Evolutionary conservation across 2,113 vertebrate genomes (phyloP).

Genomic region (Cololabis saira): DNA sequence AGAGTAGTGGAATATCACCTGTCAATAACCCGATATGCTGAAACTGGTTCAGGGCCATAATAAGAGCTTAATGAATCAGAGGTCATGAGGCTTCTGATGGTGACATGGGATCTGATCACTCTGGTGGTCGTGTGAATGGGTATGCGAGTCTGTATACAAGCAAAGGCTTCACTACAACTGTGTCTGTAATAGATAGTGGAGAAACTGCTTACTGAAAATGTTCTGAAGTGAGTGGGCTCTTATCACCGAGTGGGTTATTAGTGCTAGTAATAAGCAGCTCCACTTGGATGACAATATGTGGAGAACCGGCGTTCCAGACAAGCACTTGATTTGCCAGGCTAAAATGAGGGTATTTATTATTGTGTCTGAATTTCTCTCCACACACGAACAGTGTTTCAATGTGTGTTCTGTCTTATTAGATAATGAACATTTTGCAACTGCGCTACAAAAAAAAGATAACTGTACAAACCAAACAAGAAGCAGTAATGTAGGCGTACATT

Average conservation of each 20-base stretch:
- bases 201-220: constrained; percentile 51
- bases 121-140: background rate
- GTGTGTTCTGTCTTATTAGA: constrained; percentile 42
- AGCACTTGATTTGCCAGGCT: constrained; percentile 56
- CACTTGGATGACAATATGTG: constrained; percentile 68
- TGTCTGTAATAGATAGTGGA: constrained; percentile 37
- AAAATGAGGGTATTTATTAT: constrained; percentile 54
- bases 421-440: constrained; percentile 52
- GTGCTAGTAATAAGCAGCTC: constrained; percentile 63
- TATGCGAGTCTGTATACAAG: background rate
- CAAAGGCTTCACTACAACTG: constrained; percentile 7
- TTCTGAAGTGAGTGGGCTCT: constrained; percentile 62
- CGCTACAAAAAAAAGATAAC: constrained; percentile 37
- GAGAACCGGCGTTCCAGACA: constrained; percentile 62
- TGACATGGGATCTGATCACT: constrained; percentile 1
- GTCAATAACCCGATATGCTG: constrained; percentile 32
- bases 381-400: constrained; percentile 30
- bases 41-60: constrained; percentile 29
- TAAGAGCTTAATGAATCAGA: constrained; percentile 46
- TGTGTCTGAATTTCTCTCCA: constrained; percentile 52
- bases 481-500: constrained; percentile 55
- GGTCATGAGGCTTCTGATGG: constrained; percentile 4
- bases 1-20: constrained; percentile 39
- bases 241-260: constrained; percentile 68
- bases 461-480: constrained; percentile 38